phyloP scores from a whole-genome alignment of 2,888 invertebrate species.

The Ectropis crepuscularia region DNA sequence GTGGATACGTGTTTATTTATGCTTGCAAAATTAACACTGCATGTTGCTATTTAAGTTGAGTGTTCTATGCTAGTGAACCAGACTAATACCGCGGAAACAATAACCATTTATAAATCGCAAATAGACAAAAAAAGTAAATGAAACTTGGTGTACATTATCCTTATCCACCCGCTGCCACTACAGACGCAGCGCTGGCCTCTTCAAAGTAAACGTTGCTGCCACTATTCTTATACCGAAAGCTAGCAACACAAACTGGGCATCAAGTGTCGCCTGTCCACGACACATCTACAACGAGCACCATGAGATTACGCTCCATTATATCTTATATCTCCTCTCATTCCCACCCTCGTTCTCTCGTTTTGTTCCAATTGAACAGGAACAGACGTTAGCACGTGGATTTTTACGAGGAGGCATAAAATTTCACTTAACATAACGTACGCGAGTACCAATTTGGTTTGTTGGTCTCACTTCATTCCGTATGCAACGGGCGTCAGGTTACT shows the following conservation, averaged over 20 bases:
- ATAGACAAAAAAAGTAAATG: too few species aligned
- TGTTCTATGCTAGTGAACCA: too few species aligned
- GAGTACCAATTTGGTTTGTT: slow-evolving; percentile 62
- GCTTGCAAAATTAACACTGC: too few species aligned
- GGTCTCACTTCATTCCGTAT: slow-evolving; percentile 66
- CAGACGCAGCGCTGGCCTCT: too few species aligned
- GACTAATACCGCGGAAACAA: too few species aligned
- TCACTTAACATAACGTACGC: slow-evolving; percentile 66
- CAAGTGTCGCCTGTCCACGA: slow-evolving; percentile 12
- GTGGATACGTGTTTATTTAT: too few species aligned
- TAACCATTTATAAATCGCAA: too few species aligned
- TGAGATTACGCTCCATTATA: slow-evolving; percentile 32
- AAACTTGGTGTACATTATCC: too few species aligned
- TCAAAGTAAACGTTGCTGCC: too few species aligned
- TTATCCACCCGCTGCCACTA: too few species aligned
- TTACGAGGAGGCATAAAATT: slow-evolving; percentile 72
- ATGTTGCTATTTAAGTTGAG: too few species aligned
- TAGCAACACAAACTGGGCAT: not conserved
- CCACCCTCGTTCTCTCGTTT: slow-evolving; percentile 23
- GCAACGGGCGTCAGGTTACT: slow-evolving; percentile 56
- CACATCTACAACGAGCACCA: slow-evolving; percentile 21
- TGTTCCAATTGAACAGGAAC: slow-evolving; percentile 32
- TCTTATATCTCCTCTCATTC: slow-evolving; percentile 26
- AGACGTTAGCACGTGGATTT: slow-evolving; percentile 56
- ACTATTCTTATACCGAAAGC: too few species aligned